Conservation (phyloP, 2,888 invertebrate genomes). For the Drosophila longiperda region DNA sequence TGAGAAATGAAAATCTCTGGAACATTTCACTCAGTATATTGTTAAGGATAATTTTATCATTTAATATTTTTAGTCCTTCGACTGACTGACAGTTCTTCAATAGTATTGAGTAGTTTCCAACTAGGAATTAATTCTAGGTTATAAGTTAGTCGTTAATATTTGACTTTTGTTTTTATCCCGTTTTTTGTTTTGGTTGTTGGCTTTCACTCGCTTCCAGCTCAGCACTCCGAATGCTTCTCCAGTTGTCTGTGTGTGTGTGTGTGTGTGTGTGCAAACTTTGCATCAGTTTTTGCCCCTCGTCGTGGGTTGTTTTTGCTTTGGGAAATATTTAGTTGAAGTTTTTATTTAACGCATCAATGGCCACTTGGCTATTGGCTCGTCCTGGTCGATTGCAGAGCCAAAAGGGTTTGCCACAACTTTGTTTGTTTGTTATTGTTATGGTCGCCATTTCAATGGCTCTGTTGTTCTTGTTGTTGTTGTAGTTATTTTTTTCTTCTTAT, state of each 20-base stretch:
- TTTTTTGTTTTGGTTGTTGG: conserved; percentile 33
- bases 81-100: not conserved
- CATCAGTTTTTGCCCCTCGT: conserved; percentile 38
- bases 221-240: not conserved
- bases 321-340: conserved; percentile 72
- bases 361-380: conserved; percentile 65
- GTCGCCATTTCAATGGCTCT: conserved; percentile 17
- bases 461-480: conserved; percentile 8
- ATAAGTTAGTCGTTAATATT: conserved; percentile 1
- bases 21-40: not conserved
- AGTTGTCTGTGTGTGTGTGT: conserved; percentile 38
- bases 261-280: conserved; percentile 50
- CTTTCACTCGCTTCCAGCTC: conserved; percentile 19
- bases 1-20: not conserved
- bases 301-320: conserved; percentile 56
- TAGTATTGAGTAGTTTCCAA: not conserved
- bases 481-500: conserved; percentile 18
- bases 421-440: conserved; percentile 42
- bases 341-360: conserved; percentile 75
- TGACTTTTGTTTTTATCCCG: not conserved
- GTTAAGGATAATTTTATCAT: not conserved
- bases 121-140: conserved; percentile 3
- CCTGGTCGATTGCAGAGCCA: conserved; percentile 49
- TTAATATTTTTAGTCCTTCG: not conserved
- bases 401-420: conserved; percentile 42